Percentiles rank a stretch among this genome's conserved stretches.
These are phyloP conservation scores for Drosophila heteroneura DNA, from an alignment of 2,888 invertebrate genomes.

Conservation along the genomic window DNA sequence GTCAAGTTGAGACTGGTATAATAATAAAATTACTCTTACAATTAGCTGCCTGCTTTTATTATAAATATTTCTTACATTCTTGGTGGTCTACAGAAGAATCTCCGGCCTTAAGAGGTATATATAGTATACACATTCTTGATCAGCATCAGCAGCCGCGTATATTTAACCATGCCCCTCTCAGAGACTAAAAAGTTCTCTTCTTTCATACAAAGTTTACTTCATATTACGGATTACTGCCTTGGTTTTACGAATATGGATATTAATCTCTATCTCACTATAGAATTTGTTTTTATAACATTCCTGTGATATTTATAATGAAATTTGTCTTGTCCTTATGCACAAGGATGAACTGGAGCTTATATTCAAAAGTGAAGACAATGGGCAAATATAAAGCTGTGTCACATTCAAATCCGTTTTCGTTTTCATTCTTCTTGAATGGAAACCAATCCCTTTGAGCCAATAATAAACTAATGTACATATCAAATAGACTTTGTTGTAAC, in stretches of 20 bases:
- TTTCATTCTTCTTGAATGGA: not conserved
- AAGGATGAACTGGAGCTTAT: not conserved
- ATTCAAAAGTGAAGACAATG: not conserved
- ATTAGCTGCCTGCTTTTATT: not conserved
- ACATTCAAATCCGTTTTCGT: not conserved
- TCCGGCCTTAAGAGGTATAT: not conserved
- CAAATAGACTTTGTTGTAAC: not conserved
- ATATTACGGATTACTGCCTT: not conserved
- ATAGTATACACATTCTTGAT: not conserved
- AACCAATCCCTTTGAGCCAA: not conserved
- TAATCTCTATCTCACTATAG: not conserved
- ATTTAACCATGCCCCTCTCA: not conserved
- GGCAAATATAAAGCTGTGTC: not conserved
- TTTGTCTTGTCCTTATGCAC: not conserved
- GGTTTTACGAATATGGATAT: not conserved
- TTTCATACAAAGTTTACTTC: not conserved
- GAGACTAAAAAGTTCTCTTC: not conserved
- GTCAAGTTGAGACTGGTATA: not conserved
- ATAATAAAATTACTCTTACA: not conserved
- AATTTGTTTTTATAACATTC: not conserved
- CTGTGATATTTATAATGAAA: not conserved
- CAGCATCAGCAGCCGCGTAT: not conserved
- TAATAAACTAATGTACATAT: not conserved
- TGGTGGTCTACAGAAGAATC: not conserved
- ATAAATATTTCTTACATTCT: not conserved